Conservation (phyloP, 2,113 vertebrate genomes). For the Bujurquina vittata region DNA sequence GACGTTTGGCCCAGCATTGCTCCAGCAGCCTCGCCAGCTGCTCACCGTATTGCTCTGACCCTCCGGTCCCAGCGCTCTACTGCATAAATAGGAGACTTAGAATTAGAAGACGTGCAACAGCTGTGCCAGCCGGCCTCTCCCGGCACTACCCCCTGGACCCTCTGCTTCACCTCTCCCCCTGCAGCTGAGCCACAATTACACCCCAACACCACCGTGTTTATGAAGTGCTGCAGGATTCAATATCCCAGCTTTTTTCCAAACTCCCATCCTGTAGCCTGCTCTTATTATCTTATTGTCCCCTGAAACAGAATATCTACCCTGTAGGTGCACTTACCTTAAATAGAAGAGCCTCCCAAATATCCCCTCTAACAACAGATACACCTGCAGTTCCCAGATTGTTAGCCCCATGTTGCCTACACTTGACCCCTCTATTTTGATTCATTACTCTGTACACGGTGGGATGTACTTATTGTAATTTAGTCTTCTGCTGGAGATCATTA, state of each 20-base stretch:
- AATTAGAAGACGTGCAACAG: not conserved
- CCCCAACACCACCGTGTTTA: not conserved
- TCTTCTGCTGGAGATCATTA: not conserved
- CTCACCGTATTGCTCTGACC: not conserved
- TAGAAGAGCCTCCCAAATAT: not conserved
- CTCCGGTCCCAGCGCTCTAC: rapidly evolving
- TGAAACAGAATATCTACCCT: not conserved
- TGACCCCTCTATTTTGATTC: not conserved
- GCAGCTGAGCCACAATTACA: not conserved
- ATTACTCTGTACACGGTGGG: not conserved
- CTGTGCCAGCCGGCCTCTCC: not conserved
- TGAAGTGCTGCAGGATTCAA: not conserved
- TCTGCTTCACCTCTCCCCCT: not conserved
- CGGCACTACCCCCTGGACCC: not conserved
- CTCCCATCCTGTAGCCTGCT: not conserved
- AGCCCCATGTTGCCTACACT: not conserved
- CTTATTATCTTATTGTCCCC: not conserved
- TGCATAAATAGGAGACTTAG: not conserved
- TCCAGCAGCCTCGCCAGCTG: not conserved
- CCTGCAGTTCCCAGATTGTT: not conserved
- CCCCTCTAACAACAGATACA: not conserved
- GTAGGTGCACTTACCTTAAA: not conserved
- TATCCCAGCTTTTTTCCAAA: not conserved
- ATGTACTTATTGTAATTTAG: not conserved
- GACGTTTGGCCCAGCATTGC: too few relatives aligned